Base-by-base conservation (phyloP, 2,888 invertebrate genomes). In the Tenthredo amoena region DNA sequence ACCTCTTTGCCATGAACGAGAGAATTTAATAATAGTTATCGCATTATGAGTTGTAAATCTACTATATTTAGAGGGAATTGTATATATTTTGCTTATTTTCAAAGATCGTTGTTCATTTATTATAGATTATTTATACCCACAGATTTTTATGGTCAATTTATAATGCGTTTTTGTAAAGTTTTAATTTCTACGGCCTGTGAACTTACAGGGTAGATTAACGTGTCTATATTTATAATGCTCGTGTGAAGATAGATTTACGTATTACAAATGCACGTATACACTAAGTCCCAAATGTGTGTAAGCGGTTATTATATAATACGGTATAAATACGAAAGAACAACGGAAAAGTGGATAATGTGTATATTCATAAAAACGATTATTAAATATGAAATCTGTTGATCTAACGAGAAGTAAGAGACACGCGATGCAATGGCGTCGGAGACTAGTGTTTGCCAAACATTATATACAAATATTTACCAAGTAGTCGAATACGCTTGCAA, bases 381-480 rank as follows among this genome's bases (percentile, higher is more conserved):
- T 62, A 68, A 31, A 68, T 68, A 34, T 68, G 34, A 34, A 68
- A 68, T 68, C 34, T 34, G 68, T 68, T 68, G 34, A 26, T 74
- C 43, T 21, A 74, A 74, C 21, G 40, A 10, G 10, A 74, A 43
- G 43, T 43, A 43, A 26, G 40, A 21, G 43, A 74, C 74, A 74
- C 43, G 74, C 74, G 43, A 74, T 74, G 74, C 74, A 74, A 74
- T 43, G 43, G 74, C 74, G 43, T n/a, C 74, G 77, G 47, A 31
- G n/a, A 74, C 72, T 50, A 34, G 31, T 77, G 77, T 77, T 77
- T 47, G 77, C 12, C 77, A 77, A 77, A 77, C 77, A 77, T 77
- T 77, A 50, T 50, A 21, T 12, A 77, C 77, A 77, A 77, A 77
- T 77, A 55, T 55, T 77, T 77, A 77, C 55, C 77, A 77, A 55